These are phyloP conservation scores for Scaptomyza tumidula DNA, from an alignment of 2,888 invertebrate genomes.

Conservation along the genomic window DNA sequence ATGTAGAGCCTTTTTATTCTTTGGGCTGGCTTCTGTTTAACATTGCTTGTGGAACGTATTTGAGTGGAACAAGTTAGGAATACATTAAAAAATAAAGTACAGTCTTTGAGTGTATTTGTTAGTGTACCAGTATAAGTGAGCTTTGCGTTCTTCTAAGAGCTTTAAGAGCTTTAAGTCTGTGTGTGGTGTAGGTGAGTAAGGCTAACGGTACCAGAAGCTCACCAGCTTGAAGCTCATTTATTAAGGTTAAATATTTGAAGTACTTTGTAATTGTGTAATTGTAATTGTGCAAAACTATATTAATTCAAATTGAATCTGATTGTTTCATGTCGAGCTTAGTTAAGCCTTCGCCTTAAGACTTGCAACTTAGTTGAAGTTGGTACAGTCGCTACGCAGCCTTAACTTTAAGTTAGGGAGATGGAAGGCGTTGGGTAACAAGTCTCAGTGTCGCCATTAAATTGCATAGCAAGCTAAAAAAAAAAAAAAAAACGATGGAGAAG, in stretches of 20 bases:
- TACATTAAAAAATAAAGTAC: neutral
- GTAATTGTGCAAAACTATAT: too few relatives aligned
- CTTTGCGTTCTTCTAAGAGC: neutral
- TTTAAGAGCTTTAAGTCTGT: neutral
- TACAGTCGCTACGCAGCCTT: conserved; percentile 36
- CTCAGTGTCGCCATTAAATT: conserved; percentile 45
- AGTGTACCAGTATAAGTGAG: neutral
- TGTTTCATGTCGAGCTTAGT: conserved; percentile 9
- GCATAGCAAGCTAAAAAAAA: conserved; percentile 28
- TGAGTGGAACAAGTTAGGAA: neutral
- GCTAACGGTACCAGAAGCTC: neutral
- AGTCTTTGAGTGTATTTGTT: neutral
- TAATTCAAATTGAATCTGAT: neutral
- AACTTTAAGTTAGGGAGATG: neutral
- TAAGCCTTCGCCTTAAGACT: conserved; percentile 4
- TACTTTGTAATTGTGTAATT: too few relatives aligned
- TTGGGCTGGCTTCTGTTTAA: conserved; percentile 10
- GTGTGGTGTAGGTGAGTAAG: neutral
- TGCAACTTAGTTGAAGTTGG: neutral
- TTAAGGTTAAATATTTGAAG: neutral
- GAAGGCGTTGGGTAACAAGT: conserved; percentile 18
- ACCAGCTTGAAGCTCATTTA: neutral
- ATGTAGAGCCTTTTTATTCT: neutral
- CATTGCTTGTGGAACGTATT: neutral
- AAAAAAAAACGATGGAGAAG: conserved; percentile 7